These are phyloP conservation scores for Aselliscus stoliczkanus DNA, from an alignment of 2,797 vertebrate species.

Conservation along the genomic window DNA sequence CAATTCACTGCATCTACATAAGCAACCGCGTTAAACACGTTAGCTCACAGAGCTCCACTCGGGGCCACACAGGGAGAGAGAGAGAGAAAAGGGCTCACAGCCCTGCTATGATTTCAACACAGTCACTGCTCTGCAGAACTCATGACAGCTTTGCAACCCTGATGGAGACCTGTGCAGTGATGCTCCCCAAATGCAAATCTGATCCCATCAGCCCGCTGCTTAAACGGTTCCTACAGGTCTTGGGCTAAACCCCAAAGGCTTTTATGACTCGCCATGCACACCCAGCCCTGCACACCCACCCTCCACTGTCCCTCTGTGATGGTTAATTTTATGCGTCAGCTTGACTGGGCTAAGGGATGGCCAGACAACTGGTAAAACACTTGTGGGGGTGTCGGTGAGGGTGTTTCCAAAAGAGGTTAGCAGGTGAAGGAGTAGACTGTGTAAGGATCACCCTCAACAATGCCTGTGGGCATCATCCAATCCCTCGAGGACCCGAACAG, in stretches of 20 bases:
- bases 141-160: background rate
- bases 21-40: background rate
- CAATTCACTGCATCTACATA: conserved; percentile 27
- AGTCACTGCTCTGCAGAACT: background rate
- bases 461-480: background rate
- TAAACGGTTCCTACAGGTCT: background rate
- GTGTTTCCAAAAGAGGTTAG: background rate
- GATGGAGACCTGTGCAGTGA: background rate
- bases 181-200: background rate
- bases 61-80: background rate
- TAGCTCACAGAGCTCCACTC: background rate
- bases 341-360: background rate
- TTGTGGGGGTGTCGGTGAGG: background rate
- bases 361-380: background rate
- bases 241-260: background rate
- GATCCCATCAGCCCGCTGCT: background rate
- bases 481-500: background rate
- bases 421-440: background rate
- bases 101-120: background rate
- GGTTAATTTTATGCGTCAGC: background rate
- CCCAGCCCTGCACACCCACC: background rate
- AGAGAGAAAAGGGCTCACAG: background rate
- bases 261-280: background rate
- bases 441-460: background rate
- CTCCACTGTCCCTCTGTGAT: background rate